phyloP scores from a whole-genome alignment of 2,888 invertebrate genomes.

The Cabera pusaria region DNA sequence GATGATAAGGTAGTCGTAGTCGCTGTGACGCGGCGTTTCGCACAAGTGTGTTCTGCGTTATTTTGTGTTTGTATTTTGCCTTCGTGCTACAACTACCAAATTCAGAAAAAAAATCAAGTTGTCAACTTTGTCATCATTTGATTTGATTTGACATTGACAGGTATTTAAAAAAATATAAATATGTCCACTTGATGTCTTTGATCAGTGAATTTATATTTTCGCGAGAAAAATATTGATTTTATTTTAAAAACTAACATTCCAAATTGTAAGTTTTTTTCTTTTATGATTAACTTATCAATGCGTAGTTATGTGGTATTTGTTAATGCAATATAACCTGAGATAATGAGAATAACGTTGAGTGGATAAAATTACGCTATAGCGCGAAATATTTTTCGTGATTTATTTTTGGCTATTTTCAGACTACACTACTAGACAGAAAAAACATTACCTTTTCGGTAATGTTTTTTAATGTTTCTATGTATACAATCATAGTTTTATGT shows the following conservation, averaged over 20 bases:
- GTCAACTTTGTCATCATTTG: slow-evolving; percentile 26
- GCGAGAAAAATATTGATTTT: slow-evolving; percentile 51
- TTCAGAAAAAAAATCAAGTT: slow-evolving; percentile 37
- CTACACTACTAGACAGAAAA: no score
- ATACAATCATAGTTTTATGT: slow-evolving; percentile 10
- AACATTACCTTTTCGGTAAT: no score
- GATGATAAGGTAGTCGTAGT: slow-evolving; percentile 46
- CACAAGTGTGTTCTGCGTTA: slow-evolving; percentile 42
- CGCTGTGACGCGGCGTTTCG: slow-evolving; percentile 44
- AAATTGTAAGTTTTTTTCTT: no score
- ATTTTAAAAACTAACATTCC: no score
- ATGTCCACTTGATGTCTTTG: no score
- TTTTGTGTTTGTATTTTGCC: slow-evolving; percentile 24
- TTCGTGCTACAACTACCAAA: slow-evolving; percentile 30
- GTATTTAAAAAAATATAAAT: no score
- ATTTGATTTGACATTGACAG: slow-evolving; percentile 66
- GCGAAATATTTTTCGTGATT: slow-evolving; percentile 31
- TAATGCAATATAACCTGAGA: slow-evolving; percentile 37
- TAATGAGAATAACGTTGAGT: slow-evolving; percentile 42
- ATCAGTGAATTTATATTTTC: slow-evolving; percentile 27
- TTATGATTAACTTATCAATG: slow-evolving; percentile 29
- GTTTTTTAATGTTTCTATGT: slow-evolving; percentile 23
- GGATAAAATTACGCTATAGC: slow-evolving; percentile 33
- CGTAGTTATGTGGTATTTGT: slow-evolving; percentile 30
- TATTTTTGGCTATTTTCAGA: slow-evolving; percentile 26